Percentiles rank a stretch among this genome's conserved stretches.
These are phyloP conservation scores for Pachyramphus minor DNA, from an alignment of 2,113 vertebrate genomes.

Conservation along the genomic window DNA sequence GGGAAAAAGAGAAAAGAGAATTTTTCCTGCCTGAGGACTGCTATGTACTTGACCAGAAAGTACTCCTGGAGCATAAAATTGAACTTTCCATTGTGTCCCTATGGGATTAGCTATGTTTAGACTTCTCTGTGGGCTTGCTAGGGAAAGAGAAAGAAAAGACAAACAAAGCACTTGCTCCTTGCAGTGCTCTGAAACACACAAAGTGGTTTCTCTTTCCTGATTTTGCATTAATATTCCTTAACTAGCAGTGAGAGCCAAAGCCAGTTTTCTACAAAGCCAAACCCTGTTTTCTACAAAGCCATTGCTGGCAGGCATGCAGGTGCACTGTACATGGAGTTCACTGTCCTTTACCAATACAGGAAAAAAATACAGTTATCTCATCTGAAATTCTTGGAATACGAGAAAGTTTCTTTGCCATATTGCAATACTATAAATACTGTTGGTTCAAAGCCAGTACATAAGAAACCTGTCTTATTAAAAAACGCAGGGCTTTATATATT, in stretches of 20 bases:
- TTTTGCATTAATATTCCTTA: conserved; percentile 39
- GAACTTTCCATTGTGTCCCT: conserved; percentile 53
- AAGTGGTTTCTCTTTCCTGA: background rate
- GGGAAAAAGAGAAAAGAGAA: background rate
- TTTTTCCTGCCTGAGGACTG: background rate
- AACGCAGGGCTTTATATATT: background rate
- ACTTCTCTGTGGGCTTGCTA: conserved; percentile 39
- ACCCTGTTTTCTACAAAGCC: background rate
- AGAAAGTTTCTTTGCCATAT: conserved; percentile 6
- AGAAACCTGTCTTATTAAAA: conserved; percentile 1
- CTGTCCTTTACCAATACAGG: background rate
- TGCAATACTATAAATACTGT: background rate
- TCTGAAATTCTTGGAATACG: background rate
- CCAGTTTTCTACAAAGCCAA: background rate
- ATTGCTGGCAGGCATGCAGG: conserved; percentile 14
- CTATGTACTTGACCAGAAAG: background rate
- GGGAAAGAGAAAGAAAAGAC: conserved; percentile 54
- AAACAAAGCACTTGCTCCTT: conserved; percentile 46
- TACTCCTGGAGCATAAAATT: background rate
- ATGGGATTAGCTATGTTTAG: conserved; percentile 66
- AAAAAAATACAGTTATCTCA: background rate
- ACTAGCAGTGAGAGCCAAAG: background rate
- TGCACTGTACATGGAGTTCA: background rate
- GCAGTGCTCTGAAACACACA: conserved; percentile 8
- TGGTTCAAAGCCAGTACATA: background rate